phyloP scores from a whole-genome alignment of 2,113 vertebrate genomes.

The Corythornis cristatus region DNA sequence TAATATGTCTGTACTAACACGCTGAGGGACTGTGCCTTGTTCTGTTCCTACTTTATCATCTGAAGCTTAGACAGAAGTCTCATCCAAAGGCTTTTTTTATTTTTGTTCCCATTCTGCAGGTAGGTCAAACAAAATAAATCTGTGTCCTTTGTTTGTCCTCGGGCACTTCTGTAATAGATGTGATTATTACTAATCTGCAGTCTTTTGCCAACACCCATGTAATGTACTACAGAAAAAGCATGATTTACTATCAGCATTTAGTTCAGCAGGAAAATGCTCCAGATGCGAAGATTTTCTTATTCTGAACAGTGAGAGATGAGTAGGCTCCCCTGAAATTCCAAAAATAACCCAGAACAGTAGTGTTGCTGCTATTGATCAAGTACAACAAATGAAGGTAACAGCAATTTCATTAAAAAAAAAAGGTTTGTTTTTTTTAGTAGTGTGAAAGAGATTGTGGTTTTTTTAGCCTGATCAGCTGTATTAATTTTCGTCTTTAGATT shows the following conservation, averaged over 20 bases:
- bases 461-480: not conserved
- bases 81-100: not conserved
- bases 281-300: not conserved
- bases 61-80: not conserved
- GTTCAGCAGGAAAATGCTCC: not conserved
- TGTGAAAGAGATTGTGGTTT: not conserved
- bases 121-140: not conserved
- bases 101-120: not conserved
- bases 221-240: not conserved
- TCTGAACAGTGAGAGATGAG: not conserved
- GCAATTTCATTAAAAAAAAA: not conserved
- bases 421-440: not conserved
- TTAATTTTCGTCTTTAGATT: not conserved
- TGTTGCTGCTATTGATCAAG: not conserved
- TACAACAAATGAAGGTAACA: not conserved
- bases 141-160: not conserved
- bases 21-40: not conserved
- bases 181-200: not conserved
- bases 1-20: not conserved
- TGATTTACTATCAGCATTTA: not conserved
- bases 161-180: not conserved
- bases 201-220: not conserved
- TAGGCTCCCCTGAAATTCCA: not conserved
- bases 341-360: rapidly evolving
- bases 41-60: not conserved